Evolutionary conservation across 2,113 vertebrate species (phyloP).

Genomic region (Phasianus colchicus): DNA sequence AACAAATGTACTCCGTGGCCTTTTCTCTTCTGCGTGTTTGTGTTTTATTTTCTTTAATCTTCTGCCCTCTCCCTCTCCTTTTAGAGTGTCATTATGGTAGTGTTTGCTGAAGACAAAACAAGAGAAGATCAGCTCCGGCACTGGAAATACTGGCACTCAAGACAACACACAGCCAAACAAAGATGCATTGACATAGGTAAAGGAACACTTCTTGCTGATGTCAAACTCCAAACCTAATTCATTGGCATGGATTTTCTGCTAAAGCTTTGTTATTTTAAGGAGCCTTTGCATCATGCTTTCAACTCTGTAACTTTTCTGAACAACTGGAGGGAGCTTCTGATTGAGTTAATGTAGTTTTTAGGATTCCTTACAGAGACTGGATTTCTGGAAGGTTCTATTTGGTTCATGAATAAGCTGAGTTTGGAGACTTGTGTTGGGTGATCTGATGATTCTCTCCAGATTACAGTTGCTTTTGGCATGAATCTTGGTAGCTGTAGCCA

Average conservation of each 20-base stretch:
- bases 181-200: conserved; percentile 97
- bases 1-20: background rate
- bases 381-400: background rate
- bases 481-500: background rate
- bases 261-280: conserved; percentile 38
- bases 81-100: conserved; percentile 98
- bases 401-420: background rate
- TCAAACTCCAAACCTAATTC: conserved; percentile 45
- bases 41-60: background rate
- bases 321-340: background rate
- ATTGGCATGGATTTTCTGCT: conserved; percentile 67
- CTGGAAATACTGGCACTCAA: conserved; percentile 99
- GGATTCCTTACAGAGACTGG: background rate
- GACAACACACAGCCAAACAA: conserved; percentile 98
- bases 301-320: background rate
- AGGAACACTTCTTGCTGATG: conserved; percentile 34
- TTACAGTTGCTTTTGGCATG: background rate
- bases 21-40: background rate
- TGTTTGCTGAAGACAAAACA: conserved; percentile 98
- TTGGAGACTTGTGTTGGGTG: background rate
- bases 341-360: background rate
- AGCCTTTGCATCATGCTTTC: background rate
- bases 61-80: background rate
- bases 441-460: background rate
- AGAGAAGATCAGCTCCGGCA: conserved; percentile 96